Evolutionary conservation across 1,140 invertebrate genomes (phyloP).

Genomic region (Trachymyrmex cornetzi): DNA sequence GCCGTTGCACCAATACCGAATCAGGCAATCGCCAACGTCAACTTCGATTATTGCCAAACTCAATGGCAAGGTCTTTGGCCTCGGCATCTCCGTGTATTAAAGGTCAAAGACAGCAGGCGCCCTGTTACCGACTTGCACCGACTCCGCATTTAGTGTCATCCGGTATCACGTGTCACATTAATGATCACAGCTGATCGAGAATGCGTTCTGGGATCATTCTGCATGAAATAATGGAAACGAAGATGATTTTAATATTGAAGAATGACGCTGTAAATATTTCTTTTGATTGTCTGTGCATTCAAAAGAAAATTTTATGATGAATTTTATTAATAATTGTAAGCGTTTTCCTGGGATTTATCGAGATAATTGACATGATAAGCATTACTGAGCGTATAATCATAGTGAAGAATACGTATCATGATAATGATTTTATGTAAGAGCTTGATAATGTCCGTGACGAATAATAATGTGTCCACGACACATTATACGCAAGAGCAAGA

Average conservation of each 20-base stretch:
- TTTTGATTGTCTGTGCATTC: background rate
- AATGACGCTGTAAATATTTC: background rate
- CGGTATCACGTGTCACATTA: background rate
- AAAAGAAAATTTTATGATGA: background rate
- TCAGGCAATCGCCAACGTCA: conserved; percentile 64
- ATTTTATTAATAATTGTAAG: background rate
- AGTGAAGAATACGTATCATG: background rate
- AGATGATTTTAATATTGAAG: background rate
- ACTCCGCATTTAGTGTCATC: conserved; percentile 14
- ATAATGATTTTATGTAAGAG: conserved; percentile 48
- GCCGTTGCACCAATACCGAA: conserved; percentile 53
- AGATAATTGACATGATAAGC: background rate
- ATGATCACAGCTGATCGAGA: conserved; percentile 12
- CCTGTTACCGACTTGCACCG: conserved; percentile 14
- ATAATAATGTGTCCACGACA: conserved; percentile 11
- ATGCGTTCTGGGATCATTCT: background rate
- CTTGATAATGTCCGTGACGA: conserved; percentile 37
- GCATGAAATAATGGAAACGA: background rate
- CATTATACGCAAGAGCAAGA: background rate
- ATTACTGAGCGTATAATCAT: background rate
- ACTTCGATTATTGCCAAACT: conserved; percentile 73
- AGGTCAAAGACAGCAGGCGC: conserved; percentile 69
- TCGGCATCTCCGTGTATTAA: conserved; percentile 65
- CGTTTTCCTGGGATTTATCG: background rate
- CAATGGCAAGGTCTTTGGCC: conserved; percentile 76